Evolutionary conservation across 1,140 invertebrate genomes (phyloP), one percentile per base, ranked within the genome.

Genomic region (Hycleus phaleratus): DNA sequence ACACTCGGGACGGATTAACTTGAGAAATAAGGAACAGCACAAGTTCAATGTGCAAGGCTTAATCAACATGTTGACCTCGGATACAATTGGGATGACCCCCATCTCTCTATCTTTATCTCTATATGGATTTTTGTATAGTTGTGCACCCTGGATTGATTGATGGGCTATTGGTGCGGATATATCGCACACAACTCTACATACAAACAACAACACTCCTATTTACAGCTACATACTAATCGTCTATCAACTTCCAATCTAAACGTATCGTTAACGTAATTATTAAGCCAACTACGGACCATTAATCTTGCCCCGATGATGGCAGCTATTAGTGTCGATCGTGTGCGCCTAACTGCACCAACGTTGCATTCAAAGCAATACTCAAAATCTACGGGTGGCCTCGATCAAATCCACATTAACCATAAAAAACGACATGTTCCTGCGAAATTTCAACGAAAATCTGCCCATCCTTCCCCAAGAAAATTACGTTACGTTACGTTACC

Each of bases 401-500:
- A 51, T 38, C 18, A 56, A 42, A 59, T 26, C 26, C 46, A 45
- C 44, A 44, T 38, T 6, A 46, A 32, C 44, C 25, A 42, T 42
- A n/a, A n/a, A 42, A n/a, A 42, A 7, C 9, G 11, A 42, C 10
- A n/a, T 42, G 9, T n/a, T 42, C 3, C 10, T 42, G 40, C 40
- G 11, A 43, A 42, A 7, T 42, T 42, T 42, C 10, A 42, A 42
- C 3, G 11, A 4, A 10, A 42, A 3, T 38, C 12, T 53, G n/a
- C 32, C 38, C 45, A 25, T 40, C 6, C 26, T 18, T 18, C 18
- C 26, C 10, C 5, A 9, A n/a, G 45, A 49, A 56, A 44, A 7
- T n/a, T 38, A 49, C 11, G n/a, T 49, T 56, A 63, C 11, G n/a
- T 49, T 56, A 63, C 63, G 64, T 66, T 66, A 63, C 64, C 64